These are phyloP conservation scores for Staurois parvus DNA, from an alignment of 2,797 vertebrate genomes.

Conservation along the genomic window DNA sequence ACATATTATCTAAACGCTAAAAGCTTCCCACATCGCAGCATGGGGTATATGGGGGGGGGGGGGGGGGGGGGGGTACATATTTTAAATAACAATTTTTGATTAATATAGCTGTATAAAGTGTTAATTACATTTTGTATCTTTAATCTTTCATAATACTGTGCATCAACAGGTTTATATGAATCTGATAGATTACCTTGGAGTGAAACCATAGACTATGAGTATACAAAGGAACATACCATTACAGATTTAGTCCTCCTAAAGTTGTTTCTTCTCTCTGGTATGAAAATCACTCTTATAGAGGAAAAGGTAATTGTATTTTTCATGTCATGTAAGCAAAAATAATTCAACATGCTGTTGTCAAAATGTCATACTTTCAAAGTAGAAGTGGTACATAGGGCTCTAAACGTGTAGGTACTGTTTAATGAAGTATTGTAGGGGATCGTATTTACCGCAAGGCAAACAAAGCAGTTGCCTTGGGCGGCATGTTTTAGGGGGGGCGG, in stretches of 20 bases:
- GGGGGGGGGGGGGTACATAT: neutral
- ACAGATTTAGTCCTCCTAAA: constrained; percentile 78
- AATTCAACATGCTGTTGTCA: neutral
- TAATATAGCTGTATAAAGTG: neutral
- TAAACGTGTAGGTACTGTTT: too few relatives aligned
- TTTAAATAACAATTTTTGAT: neutral
- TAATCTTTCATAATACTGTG: neutral
- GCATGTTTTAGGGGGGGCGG: too few relatives aligned
- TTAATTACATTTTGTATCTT: neutral
- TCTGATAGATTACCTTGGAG: constrained; percentile 77
- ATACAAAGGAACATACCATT: constrained; percentile 69
- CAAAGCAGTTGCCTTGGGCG: too few relatives aligned
- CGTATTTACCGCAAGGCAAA: too few relatives aligned
- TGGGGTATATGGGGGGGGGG: too few relatives aligned
- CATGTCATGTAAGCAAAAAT: neutral
- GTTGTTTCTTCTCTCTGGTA: constrained; percentile 79
- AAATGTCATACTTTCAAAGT: neutral
- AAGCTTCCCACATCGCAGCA: too few relatives aligned
- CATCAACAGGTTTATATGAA: constrained; percentile 69
- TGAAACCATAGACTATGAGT: constrained; percentile 72
- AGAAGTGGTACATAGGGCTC: neutral
- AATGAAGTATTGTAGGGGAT: too few relatives aligned
- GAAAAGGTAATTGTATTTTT: constrained; percentile 80
- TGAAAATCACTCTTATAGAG: constrained; percentile 76
- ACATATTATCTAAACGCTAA: too few relatives aligned